Base-by-base conservation (phyloP, 2,797 vertebrate genomes). In the Melanotaenia nigrans region DNA sequence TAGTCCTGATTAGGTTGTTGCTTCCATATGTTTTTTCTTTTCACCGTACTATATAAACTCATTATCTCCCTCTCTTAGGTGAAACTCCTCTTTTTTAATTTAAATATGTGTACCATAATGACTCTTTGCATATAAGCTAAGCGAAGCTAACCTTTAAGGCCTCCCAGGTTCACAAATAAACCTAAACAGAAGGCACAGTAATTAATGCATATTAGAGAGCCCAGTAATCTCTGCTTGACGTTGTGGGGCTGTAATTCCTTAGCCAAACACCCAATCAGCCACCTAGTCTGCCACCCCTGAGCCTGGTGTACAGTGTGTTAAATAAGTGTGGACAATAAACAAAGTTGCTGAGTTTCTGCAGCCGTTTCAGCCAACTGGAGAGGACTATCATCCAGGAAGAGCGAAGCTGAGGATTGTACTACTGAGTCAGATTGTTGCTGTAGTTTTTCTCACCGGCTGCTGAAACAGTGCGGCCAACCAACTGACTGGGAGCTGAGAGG, bases 131-230 rank as follows among this genome's bases (percentile, higher is more conserved):
- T 12, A 5, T 51, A 61, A 78, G 28, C 51, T 65, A 14, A 7
- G 20, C 49, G 45, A 45, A 56, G 35, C 2, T 11, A 55, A 45
- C 72, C 71, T 70, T 49, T 58, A 49, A 78, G 74, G 66, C 42
- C 49, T 64, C 32, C 35, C 68, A 69, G 67, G 79, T 87, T 71
- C 61, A 49, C 25, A 35, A 77, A 57, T 89, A 68, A 87, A 83
- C 74, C 73, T 54, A 6, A 84, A 86, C 86, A 90, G 90, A 91
- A 85, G 90, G 91, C 68, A 0, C 42, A 24, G 78, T 83, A 81
- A 86, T 90, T 87, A 88, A 74, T 74, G 73, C 82, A 87, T 65
- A 83, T 90, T 85, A 87, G 75, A 79, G 61, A 61, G 8, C 57
- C 71, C 63, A 65, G 59, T 91, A 90, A 92, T 92, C 91, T 87